Evolutionary conservation across 2,888 invertebrate genomes (phyloP).

Genomic region (Lithophane semibrunnea): DNA sequence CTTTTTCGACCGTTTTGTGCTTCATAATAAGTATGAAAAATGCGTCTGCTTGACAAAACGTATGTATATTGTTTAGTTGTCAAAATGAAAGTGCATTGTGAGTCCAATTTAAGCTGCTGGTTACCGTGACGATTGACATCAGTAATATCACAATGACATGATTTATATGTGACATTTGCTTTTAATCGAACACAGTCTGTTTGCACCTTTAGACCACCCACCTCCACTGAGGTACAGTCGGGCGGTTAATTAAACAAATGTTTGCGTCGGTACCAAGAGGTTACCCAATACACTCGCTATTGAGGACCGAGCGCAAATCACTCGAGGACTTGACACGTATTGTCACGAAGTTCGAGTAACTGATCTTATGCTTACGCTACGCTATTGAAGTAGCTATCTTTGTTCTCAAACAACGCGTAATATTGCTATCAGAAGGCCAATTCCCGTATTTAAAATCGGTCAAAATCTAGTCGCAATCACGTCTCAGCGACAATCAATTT

Average conservation of each 20-base stretch:
- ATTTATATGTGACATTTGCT: neutral
- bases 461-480: neutral
- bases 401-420: conserved; percentile 5
- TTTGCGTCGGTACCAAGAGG: conserved; percentile 46
- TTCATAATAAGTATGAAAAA: too few species aligned
- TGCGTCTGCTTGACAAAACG: neutral
- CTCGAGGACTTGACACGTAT: conserved; percentile 45
- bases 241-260: conserved; percentile 55
- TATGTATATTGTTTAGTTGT: neutral
- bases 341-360: conserved; percentile 35
- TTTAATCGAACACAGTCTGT: conserved; percentile 5
- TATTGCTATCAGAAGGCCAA: neutral
- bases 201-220: conserved; percentile 36
- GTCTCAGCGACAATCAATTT: neutral
- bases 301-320: conserved; percentile 33
- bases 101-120: neutral
- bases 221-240: conserved; percentile 36
- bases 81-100: neutral
- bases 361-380: neutral
- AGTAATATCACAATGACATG: neutral
- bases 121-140: neutral
- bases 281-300: conserved; percentile 27
- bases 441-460: neutral
- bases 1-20: neutral
- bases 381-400: neutral